Percentiles rank a stretch among this genome's conserved stretches.
phyloP scores from a whole-genome alignment of 1,140 invertebrate species.

The Drosophila subpulchrella region DNA sequence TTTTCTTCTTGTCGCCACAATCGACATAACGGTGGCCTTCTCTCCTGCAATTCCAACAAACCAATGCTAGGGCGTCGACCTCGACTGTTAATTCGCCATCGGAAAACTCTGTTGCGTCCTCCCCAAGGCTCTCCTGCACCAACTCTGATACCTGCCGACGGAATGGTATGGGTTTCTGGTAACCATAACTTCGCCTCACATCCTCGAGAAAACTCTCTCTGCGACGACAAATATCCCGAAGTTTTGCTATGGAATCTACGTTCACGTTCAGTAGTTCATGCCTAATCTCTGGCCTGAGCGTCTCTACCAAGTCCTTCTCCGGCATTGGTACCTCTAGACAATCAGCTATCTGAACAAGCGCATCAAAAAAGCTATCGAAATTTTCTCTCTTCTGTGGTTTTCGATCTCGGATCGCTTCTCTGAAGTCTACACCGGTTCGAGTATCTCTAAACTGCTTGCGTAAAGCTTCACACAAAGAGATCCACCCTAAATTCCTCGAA shows the following conservation, averaged over 20 bases:
- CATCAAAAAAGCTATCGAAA: not conserved
- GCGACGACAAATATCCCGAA: constrained; percentile 1
- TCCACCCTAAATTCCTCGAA: not conserved
- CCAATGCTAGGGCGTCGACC: not conserved
- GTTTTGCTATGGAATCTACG: no score
- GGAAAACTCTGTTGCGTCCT: not conserved
- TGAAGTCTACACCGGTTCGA: not conserved
- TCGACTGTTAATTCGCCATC: not conserved
- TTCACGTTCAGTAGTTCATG: no score
- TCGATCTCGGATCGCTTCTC: not conserved
- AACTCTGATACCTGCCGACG: not conserved
- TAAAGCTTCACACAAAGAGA: not conserved
- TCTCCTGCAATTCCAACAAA: not conserved
- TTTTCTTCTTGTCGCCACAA: not conserved
- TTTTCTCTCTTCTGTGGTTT: not conserved
- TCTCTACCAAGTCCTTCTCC: no score
- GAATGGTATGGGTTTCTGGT: not conserved
- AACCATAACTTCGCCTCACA: not conserved
- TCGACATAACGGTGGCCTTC: not conserved
- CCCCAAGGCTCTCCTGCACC: not conserved
- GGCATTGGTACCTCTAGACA: no score
- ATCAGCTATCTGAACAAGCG: not conserved
- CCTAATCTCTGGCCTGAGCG: no score
- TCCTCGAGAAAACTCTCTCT: constrained; percentile 2
- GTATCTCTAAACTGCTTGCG: not conserved